phyloP scores from a whole-genome alignment of 2,888 invertebrate genomes.

The Galerucella pusilla region DNA sequence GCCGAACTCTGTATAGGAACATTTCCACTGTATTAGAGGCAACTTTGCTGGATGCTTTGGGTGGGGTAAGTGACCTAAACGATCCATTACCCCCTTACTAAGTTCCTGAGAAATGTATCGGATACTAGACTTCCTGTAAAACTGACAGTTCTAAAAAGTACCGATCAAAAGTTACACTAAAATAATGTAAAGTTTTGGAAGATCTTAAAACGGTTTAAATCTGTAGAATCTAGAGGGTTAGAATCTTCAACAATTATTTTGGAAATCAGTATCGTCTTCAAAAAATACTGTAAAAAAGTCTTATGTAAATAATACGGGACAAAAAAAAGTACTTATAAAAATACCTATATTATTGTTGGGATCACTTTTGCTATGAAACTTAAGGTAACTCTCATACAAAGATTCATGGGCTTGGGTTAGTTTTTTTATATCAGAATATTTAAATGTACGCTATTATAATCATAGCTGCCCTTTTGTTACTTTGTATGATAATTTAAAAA shows the following conservation, averaged over 20 bases:
- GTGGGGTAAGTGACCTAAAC: too few relatives aligned
- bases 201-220: slow-evolving; percentile 5
- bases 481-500: slow-evolving; percentile 44
- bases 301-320: slow-evolving; percentile 59
- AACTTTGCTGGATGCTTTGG: too few relatives aligned
- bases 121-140: too few relatives aligned
- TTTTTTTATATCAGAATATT: slow-evolving; percentile 52
- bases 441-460: slow-evolving; percentile 51
- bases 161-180: too few relatives aligned
- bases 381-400: slow-evolving; percentile 52
- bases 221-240: slow-evolving; percentile 7
- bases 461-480: slow-evolving; percentile 46
- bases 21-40: too few relatives aligned
- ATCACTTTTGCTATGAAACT: slow-evolving; percentile 61
- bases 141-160: too few relatives aligned
- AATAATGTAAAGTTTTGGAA: neutral
- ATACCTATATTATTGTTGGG: slow-evolving; percentile 59
- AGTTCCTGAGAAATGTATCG: too few relatives aligned
- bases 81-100: too few relatives aligned
- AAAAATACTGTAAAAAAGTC: slow-evolving; percentile 57
- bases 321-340: slow-evolving; percentile 57
- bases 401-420: slow-evolving; percentile 54
- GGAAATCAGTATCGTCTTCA: slow-evolving; percentile 46
- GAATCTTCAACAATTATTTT: slow-evolving; percentile 48
- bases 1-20: too few relatives aligned